A percentile compares a stretch with the other conserved stretches of the same genome.
Evolutionary conservation across 2,113 vertebrate genomes (phyloP).

Genomic region (Tinamus guttatus): DNA sequence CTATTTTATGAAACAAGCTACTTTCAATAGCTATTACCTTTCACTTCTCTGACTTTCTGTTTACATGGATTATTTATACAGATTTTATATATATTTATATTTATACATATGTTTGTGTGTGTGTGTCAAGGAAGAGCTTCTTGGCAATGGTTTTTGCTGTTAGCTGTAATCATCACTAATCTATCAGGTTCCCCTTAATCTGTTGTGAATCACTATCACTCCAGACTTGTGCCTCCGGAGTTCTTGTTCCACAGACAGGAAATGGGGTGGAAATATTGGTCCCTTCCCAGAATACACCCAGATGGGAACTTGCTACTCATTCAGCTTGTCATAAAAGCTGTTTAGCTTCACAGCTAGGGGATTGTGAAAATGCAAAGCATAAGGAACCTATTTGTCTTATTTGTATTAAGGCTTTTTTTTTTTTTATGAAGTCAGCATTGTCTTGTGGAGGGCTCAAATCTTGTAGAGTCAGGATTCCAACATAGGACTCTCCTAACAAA

Average conservation of each 20-base stretch:
- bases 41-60: background rate
- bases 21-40: background rate
- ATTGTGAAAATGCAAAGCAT: background rate
- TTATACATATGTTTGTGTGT: no score
- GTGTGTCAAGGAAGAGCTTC: accelerated
- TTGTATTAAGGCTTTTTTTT: background rate
- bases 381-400: conserved; percentile 42
- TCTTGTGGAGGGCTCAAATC: background rate
- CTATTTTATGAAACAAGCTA: background rate
- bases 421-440: background rate
- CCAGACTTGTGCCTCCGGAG: background rate
- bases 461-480: background rate
- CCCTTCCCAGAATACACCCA: background rate
- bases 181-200: background rate
- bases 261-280: background rate
- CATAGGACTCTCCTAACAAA: background rate
- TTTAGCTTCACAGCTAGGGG: background rate
- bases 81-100: no score
- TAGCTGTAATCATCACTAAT: background rate
- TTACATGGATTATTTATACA: background rate
- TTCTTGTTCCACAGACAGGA: background rate
- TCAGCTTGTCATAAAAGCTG: background rate
- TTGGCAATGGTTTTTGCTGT: background rate
- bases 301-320: background rate
- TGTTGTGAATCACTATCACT: background rate